Evolutionary conservation across 2,888 invertebrate genomes (phyloP).

Genomic region (Stenichneumon culpator): DNA sequence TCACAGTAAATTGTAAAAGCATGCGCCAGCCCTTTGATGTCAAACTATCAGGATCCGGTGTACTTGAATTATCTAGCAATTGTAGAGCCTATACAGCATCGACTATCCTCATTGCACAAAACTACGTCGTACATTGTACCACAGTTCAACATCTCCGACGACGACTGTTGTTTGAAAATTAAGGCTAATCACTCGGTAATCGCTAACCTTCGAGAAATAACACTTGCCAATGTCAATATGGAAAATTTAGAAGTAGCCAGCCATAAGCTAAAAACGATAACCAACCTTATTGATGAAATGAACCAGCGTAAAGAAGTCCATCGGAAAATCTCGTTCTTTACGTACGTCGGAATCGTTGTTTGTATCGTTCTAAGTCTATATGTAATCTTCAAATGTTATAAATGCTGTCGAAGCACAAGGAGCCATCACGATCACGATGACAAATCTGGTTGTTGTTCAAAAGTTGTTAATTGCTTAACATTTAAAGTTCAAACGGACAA

Average conservation of each 20-base stretch:
- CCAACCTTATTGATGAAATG: constrained; percentile 21
- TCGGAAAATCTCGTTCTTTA: constrained; percentile 19
- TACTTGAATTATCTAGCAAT: too few relatives aligned
- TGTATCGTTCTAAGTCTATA: constrained; percentile 7
- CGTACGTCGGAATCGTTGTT: constrained; percentile 15
- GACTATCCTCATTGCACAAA: too few relatives aligned
- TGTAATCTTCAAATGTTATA: constrained; percentile 1
- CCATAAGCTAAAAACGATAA: constrained; percentile 22
- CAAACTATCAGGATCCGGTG: too few relatives aligned
- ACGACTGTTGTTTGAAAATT: too few relatives aligned
- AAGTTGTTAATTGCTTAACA: neutral
- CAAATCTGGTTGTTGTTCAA: neutral
- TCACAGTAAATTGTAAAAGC: too few relatives aligned
- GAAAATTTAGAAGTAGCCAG: constrained; percentile 37
- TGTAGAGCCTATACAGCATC: too few relatives aligned
- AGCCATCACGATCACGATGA: neutral
- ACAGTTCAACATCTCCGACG: too few relatives aligned
- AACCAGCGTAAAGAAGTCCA: constrained; percentile 14
- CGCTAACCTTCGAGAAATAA: constrained; percentile 14
- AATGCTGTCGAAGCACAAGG: neutral
- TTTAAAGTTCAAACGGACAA: neutral
- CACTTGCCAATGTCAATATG: constrained; percentile 32
- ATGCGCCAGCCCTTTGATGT: too few relatives aligned
- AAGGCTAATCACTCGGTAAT: too few relatives aligned
- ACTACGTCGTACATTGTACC: too few relatives aligned